phyloP scores from a whole-genome alignment of 2,113 vertebrate species.

The Melospiza georgiana region DNA sequence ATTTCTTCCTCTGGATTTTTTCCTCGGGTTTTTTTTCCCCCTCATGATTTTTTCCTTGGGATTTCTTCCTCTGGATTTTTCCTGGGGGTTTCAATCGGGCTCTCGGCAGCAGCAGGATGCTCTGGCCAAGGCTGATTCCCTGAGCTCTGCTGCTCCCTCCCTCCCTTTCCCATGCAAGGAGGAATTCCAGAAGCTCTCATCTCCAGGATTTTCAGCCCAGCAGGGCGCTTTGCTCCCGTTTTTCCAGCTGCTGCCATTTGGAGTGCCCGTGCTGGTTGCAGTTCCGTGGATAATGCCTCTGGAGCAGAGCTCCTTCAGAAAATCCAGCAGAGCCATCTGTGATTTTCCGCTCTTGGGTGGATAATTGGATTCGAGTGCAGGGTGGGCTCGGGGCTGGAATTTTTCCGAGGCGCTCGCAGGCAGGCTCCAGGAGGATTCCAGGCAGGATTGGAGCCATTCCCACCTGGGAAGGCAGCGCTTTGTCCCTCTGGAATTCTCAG shows the following conservation, averaged over 20 bases:
- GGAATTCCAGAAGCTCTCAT: background rate
- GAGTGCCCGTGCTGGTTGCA: background rate
- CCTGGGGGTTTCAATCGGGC: accelerated
- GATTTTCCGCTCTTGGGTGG: background rate
- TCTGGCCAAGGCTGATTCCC: background rate
- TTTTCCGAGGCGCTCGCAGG: background rate
- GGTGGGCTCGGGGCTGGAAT: background rate
- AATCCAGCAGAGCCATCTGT: constrained; percentile 32
- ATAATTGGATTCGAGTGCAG: background rate
- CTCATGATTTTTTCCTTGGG: too few species aligned
- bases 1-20: background rate
- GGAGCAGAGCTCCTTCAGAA: constrained; percentile 9
- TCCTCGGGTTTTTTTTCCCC: too few species aligned
- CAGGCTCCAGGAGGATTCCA: background rate
- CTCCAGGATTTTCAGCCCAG: background rate
- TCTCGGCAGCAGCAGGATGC: background rate
- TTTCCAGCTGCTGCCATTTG: constrained; percentile 2
- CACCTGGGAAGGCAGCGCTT: background rate
- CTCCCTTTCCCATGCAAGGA: background rate
- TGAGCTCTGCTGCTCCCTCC: background rate
- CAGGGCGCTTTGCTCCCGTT: too few species aligned
- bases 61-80: background rate
- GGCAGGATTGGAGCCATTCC: background rate
- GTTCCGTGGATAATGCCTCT: background rate
- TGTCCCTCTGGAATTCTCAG: accelerated